Conservation (phyloP, 2,888 invertebrate genomes). For the Nomada fucata region DNA sequence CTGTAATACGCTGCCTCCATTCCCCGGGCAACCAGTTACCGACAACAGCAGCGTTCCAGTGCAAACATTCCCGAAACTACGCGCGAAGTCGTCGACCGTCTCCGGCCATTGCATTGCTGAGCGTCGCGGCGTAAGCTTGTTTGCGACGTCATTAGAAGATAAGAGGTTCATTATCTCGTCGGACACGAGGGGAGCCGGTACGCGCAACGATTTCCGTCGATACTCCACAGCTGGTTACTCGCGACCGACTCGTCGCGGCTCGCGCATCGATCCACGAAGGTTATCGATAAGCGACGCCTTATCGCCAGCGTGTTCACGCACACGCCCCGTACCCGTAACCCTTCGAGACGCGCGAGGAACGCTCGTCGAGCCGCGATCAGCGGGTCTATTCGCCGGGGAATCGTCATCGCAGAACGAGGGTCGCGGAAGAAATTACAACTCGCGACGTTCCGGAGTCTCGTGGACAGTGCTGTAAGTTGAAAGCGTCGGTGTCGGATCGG, state of each 20-base stretch:
- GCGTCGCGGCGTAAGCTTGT: constrained; percentile 60
- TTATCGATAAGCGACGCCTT: constrained; percentile 16
- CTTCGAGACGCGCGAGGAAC: neutral
- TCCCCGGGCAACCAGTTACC: too few relatives aligned
- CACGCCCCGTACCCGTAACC: constrained; percentile 1
- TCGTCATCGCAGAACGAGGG: neutral
- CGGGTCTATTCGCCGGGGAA: neutral
- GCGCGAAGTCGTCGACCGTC: constrained; percentile 26
- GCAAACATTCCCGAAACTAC: constrained; percentile 36
- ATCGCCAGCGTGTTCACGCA: constrained; percentile 19
- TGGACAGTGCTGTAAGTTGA: too few relatives aligned
- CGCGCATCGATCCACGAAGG: constrained; percentile 11
- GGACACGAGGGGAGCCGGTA: constrained; percentile 29
- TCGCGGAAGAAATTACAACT: too few relatives aligned
- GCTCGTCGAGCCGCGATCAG: neutral
- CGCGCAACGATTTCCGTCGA: constrained; percentile 43
- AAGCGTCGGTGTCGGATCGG: too few relatives aligned
- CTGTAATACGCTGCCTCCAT: too few relatives aligned
- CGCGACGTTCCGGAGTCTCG: too few relatives aligned
- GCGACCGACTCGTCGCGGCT: constrained; percentile 29
- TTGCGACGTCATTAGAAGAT: constrained; percentile 60
- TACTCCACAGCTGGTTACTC: constrained; percentile 32
- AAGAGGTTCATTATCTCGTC: constrained; percentile 61
- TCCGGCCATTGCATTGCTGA: constrained; percentile 37
- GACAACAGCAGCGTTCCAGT: too few relatives aligned